phyloP scores from a whole-genome alignment of 2,797 vertebrate species.

The Sternotherus odoratus region DNA sequence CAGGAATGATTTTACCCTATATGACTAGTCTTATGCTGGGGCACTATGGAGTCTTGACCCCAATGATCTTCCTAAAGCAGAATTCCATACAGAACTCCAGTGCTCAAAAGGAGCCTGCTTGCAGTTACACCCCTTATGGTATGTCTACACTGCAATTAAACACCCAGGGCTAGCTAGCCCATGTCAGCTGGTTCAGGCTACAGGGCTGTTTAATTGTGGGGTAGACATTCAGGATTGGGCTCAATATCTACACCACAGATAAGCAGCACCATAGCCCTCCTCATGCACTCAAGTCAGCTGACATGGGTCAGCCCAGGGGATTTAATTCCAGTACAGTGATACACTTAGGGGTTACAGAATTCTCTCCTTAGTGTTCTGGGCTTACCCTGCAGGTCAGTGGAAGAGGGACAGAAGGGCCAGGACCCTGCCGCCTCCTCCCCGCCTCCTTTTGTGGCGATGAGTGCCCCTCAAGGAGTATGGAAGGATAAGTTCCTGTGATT shows the following conservation, averaged over 20 bases:
- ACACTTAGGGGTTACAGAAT: not conserved
- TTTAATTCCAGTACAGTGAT: not conserved
- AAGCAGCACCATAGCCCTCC: not conserved
- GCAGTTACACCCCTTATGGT: not conserved
- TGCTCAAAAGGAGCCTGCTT: not conserved
- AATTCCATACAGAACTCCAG: not conserved
- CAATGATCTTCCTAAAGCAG: not conserved
- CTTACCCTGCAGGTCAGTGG: not conserved
- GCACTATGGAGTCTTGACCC: not conserved
- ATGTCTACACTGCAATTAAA: not conserved
- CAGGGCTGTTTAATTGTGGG: not conserved
- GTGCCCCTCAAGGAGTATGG: accelerated
- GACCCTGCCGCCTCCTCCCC: not conserved
- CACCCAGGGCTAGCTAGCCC: too few relatives aligned
- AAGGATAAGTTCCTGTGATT: not conserved
- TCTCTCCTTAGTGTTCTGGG: not conserved
- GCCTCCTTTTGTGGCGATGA: not conserved
- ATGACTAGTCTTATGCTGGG: not conserved
- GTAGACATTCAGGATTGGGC: not conserved
- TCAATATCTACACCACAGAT: not conserved
- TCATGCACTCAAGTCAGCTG: not conserved
- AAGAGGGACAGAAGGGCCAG: not conserved
- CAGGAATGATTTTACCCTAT: not conserved
- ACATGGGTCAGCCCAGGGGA: accelerated
- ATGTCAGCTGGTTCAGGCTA: not conserved